Conservation (phyloP, 2,797 vertebrate species). For the Sebastes matsubarae region DNA sequence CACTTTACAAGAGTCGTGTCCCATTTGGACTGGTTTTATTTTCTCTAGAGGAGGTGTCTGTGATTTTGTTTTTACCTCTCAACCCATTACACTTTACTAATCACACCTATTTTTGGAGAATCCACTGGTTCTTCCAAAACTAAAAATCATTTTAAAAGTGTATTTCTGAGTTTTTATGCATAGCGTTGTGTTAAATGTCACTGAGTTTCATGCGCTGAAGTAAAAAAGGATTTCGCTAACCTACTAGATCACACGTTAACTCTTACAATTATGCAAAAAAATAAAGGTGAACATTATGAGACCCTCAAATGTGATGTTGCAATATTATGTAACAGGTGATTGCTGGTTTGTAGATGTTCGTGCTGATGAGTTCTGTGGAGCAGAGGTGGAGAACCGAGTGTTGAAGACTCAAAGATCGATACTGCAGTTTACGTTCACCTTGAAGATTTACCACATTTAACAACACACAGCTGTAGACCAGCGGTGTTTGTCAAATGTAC, state of each 20-base stretch:
- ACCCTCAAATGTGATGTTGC: not conserved
- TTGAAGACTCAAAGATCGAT: conserved; percentile 31
- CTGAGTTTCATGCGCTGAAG: not conserved
- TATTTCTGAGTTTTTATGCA: not conserved
- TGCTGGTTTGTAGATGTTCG: not conserved
- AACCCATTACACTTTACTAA: not conserved
- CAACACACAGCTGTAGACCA: conserved; percentile 14
- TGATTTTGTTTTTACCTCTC: not conserved
- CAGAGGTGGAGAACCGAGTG: conserved; percentile 65
- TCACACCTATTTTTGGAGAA: not conserved
- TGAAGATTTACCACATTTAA: not conserved
- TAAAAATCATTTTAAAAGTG: not conserved
- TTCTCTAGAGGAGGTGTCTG: not conserved
- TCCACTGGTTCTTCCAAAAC: not conserved
- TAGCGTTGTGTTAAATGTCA: not conserved
- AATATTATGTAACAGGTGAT: not conserved
- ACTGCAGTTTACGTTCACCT: conserved; percentile 53
- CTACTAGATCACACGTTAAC: not conserved
- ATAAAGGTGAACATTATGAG: not conserved
- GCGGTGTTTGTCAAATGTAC: conserved; percentile 5
- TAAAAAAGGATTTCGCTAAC: not conserved
- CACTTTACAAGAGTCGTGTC: not conserved
- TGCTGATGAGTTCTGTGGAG: conserved; percentile 32
- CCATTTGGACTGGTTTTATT: not conserved
- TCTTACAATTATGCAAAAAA: not conserved